Percentiles rank a stretch among this genome's conserved stretches.
phyloP scores from a whole-genome alignment of 1,140 invertebrate species.

The Brachionus paranguensis region DNA sequence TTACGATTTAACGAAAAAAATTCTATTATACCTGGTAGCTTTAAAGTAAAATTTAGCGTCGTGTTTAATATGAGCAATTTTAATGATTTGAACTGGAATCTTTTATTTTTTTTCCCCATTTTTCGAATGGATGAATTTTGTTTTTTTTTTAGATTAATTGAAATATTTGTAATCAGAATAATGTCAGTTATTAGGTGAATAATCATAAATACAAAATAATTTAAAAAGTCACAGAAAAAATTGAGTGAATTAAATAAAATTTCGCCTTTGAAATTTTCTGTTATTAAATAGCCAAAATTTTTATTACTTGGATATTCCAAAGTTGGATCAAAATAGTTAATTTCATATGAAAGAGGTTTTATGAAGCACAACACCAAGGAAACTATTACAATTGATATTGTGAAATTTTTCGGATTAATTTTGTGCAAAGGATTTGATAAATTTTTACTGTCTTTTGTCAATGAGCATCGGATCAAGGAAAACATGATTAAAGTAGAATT shows the following conservation, averaged over 20 bases:
- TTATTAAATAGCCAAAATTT: neutral
- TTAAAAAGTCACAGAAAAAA: neutral
- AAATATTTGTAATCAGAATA: neutral
- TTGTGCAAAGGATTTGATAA: neutral
- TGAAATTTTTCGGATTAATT: neutral
- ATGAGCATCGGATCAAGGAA: neutral
- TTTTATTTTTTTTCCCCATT: neutral
- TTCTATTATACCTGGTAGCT: neutral
- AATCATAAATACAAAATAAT: neutral
- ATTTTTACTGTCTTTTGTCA: neutral
- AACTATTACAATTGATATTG: neutral
- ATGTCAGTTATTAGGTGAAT: neutral
- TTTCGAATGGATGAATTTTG: neutral
- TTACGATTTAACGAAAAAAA: neutral
- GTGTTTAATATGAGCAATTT: neutral
- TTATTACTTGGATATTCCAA: neutral
- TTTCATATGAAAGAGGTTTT: neutral
- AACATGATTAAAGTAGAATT: neutral
- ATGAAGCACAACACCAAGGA: neutral
- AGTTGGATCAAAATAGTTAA: neutral
- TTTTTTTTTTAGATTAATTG: neutral
- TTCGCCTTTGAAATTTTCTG: neutral
- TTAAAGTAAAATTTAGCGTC: neutral
- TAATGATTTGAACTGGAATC: neutral
- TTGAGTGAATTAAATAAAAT: neutral